Conservation (phyloP, 2,113 vertebrate genomes). For the Mustela nigripes region DNA sequence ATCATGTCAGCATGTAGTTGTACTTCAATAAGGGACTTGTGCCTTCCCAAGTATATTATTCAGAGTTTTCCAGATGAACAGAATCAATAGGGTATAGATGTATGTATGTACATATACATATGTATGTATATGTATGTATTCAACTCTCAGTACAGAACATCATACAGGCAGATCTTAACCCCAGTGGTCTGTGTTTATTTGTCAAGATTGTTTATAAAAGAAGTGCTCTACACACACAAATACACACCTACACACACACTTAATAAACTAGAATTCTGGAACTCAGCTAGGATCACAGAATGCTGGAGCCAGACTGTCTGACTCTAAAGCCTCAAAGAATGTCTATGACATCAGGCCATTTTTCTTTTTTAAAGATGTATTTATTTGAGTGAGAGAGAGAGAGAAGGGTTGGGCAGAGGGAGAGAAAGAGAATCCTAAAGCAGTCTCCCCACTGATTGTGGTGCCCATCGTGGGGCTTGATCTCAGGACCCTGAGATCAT, state of each 20-base stretch:
- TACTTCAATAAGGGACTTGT: background rate
- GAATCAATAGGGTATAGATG: background rate
- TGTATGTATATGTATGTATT: background rate
- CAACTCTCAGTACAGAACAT: background rate
- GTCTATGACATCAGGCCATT: background rate
- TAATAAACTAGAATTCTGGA: background rate
- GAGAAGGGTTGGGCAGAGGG: background rate
- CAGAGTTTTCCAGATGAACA: background rate
- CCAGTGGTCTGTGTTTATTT: background rate
- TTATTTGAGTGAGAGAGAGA: background rate
- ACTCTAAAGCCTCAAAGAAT: conserved; percentile 23
- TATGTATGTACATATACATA: background rate
- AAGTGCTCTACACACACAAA: background rate
- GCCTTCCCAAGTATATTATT: background rate
- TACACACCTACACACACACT: too few relatives aligned
- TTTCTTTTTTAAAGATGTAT: background rate
- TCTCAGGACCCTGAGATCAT: background rate
- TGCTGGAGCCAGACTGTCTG: background rate
- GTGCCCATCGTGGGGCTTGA: rapidly evolving
- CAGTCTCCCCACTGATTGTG: background rate
- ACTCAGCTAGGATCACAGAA: background rate
- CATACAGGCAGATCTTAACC: background rate
- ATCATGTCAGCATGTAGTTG: background rate
- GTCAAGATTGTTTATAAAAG: background rate
- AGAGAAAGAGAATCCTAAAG: background rate